phyloP scores from a whole-genome alignment of 2,113 vertebrate genomes.

The Noctilio leporinus region DNA sequence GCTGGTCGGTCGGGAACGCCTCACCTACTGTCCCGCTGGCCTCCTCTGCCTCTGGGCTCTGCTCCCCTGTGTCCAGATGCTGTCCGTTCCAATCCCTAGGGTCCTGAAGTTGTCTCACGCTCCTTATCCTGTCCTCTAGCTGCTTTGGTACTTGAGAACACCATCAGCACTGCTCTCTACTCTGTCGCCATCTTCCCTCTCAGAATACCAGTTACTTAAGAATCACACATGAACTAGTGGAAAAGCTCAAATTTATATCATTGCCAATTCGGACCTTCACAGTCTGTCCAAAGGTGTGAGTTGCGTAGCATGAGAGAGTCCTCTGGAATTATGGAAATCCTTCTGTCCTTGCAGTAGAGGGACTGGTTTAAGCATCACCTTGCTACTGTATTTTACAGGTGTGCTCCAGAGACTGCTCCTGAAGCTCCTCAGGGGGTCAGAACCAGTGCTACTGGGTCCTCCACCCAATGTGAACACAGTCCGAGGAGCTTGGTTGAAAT shows the following conservation, averaged over 20 bases:
- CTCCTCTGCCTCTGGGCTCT: no score
- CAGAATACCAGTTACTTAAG: background rate
- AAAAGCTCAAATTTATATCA: background rate
- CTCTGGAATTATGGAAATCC: background rate
- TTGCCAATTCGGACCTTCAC: background rate
- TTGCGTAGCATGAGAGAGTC: background rate
- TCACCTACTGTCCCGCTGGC: no score
- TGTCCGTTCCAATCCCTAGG: no score
- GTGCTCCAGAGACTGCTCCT: background rate
- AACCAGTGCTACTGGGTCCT: background rate
- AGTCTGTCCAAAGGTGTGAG: background rate
- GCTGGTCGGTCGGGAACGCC: no score
- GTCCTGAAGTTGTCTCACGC: no score
- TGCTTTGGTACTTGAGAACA: no score
- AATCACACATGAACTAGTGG: background rate
- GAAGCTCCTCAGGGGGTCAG: background rate
- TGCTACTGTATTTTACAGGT: background rate
- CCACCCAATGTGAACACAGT: accelerated
- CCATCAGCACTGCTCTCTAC: no score
- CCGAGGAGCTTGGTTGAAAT: background rate
- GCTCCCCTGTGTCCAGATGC: no score
- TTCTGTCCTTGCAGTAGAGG: background rate
- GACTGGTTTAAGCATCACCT: background rate
- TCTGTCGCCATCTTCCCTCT: no score
- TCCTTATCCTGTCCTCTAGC: no score